phyloP scores from a whole-genome alignment of 2,888 invertebrate species.

The Thysanoteuthis rhombus region DNA sequence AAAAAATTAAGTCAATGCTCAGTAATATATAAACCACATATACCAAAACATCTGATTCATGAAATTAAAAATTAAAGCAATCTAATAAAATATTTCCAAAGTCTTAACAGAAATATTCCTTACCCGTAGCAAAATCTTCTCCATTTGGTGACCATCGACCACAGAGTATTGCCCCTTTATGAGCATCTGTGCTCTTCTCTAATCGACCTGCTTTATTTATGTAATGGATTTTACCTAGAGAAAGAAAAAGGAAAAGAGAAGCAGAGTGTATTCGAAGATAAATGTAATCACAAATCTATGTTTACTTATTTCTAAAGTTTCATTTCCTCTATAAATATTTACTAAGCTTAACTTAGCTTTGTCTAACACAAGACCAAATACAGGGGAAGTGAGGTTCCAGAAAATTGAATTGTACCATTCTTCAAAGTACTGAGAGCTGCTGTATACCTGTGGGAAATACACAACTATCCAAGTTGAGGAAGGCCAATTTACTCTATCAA shows the following conservation, averaged over 20 bases:
- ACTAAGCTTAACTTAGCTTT: not conserved
- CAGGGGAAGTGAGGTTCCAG: not conserved
- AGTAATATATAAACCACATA: not conserved
- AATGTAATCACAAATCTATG: not conserved
- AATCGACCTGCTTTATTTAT: slow-evolving; percentile 88
- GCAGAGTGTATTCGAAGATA: not conserved
- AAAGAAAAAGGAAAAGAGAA: not conserved
- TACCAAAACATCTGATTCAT: not conserved
- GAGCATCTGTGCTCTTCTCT: slow-evolving; percentile 92
- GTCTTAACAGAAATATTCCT: not conserved
- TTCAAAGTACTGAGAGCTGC: too few relatives aligned
- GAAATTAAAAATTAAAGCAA: not conserved
- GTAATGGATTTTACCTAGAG: slow-evolving; percentile 82
- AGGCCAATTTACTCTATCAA: too few relatives aligned
- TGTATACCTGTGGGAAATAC: too few relatives aligned
- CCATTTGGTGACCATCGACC: slow-evolving; percentile 96
- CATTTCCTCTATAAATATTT: not conserved
- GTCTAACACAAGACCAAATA: not conserved
- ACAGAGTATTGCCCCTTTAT: slow-evolving; percentile 84
- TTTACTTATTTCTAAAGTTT: not conserved
- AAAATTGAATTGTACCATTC: too few relatives aligned
- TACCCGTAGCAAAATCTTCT: slow-evolving; percentile 89
- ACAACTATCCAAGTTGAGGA: too few relatives aligned
- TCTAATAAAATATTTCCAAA: not conserved
- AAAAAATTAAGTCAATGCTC: not conserved